Percentiles rank a stretch among this genome's conserved stretches.
Conservation (phyloP, 2,797 vertebrate genomes). For the Lateolabrax maculatus region DNA sequence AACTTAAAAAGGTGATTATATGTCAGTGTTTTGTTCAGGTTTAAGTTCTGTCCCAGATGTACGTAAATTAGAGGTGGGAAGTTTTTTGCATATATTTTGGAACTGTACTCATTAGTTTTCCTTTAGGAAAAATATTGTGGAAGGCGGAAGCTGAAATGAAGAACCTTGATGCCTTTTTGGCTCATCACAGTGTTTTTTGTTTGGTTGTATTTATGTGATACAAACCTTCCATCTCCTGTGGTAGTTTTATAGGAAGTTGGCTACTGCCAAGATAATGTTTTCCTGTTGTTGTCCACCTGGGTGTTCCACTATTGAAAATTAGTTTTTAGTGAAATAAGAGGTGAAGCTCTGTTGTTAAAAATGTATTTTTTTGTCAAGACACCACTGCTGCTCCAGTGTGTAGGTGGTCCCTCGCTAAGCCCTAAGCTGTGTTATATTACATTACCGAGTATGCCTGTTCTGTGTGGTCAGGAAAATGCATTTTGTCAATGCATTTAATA, state of each 20-base stretch:
- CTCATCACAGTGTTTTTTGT: not conserved
- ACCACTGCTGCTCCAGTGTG: constrained; percentile 21
- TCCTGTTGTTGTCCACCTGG: constrained; percentile 63
- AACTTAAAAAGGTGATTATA: not conserved
- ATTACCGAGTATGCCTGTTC: constrained; percentile 31
- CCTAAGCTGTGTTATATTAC: constrained; percentile 36
- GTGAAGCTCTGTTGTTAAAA: constrained; percentile 31
- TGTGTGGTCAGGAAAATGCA: constrained; percentile 43
- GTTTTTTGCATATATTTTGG: not conserved
- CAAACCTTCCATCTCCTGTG: constrained; percentile 29
- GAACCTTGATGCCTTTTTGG: not conserved
- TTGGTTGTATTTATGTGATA: constrained; percentile 9
- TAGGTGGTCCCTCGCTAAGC: constrained; percentile 64
- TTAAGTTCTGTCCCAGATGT: too few relatives aligned
- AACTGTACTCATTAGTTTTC: not conserved
- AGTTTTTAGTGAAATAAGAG: constrained; percentile 38
- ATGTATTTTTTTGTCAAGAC: constrained; percentile 57
- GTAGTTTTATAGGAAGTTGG: constrained; percentile 35
- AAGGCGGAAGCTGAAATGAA: not conserved
- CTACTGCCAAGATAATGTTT: constrained; percentile 42
- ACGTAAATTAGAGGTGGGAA: not conserved
- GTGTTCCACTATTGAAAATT: constrained; percentile 56
- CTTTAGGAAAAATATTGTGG: not conserved
- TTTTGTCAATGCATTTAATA: constrained; percentile 32
- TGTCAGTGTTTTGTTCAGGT: not conserved